Conservation (phyloP, 1,140 invertebrate genomes). For the Drosophila sucinea region DNA sequence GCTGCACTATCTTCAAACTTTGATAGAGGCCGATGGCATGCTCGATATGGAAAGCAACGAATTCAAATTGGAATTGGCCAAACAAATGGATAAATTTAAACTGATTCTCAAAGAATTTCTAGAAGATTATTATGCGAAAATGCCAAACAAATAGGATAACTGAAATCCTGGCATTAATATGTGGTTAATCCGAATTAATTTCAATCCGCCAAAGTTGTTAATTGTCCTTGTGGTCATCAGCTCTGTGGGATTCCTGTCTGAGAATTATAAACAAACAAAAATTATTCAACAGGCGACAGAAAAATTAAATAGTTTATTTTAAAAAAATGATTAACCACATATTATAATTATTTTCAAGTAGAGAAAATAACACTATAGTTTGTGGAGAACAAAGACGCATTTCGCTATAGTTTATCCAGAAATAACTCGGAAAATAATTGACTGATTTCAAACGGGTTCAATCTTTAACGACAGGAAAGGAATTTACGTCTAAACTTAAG, state of each 20-base stretch:
- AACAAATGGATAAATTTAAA: conserved; percentile 66
- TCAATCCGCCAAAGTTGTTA: neutral
- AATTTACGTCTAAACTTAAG: no score
- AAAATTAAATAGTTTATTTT: no score
- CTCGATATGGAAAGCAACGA: conserved; percentile 66
- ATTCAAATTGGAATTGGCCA: conserved; percentile 43
- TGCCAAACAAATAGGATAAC: conserved; percentile 52
- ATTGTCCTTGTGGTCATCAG: no score
- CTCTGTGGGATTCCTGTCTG: neutral
- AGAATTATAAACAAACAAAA: neutral
- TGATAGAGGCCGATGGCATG: conserved; percentile 73
- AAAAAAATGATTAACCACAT: no score
- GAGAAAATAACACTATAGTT: no score
- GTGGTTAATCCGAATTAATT: neutral
- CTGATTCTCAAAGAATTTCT: conserved; percentile 69
- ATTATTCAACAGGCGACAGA: no score
- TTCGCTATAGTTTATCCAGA: no score
- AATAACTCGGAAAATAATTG: no score
- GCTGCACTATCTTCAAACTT: conserved; percentile 68
- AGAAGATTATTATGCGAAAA: conserved; percentile 67
- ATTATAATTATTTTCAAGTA: no score
- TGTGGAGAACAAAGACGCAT: no score
- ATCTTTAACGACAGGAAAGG: no score
- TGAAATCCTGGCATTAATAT: neutral
- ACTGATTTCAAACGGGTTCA: no score